Conservation (phyloP, 2,888 invertebrate genomes). For the Habroteleia sp. region DNA sequence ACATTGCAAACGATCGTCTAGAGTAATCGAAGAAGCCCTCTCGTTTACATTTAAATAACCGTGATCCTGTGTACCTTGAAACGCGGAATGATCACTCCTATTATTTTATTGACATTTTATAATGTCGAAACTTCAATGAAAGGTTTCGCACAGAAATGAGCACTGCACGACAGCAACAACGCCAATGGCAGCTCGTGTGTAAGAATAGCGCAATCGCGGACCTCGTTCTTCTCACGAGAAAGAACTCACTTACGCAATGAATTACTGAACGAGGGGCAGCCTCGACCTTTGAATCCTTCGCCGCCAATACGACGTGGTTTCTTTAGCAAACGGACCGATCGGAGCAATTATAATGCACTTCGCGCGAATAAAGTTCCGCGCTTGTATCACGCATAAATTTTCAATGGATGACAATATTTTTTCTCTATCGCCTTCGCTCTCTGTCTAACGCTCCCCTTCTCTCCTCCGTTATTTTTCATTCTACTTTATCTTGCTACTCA, state of each 20-base stretch:
- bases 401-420: conserved; percentile 31
- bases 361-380: conserved; percentile 30
- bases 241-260: conserved; percentile 64
- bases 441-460: no score
- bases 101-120: conserved; percentile 61
- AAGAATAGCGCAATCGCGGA: conserved; percentile 64
- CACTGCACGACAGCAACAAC: conserved; percentile 6
- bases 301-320: conserved; percentile 46
- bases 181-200: conserved; percentile 46
- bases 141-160: conserved; percentile 45
- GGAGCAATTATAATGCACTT: conserved; percentile 53
- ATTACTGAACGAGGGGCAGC: conserved; percentile 64
- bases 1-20: no score
- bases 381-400: conserved; percentile 27
- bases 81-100: conserved; percentile 34
- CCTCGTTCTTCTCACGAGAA: conserved; percentile 65
- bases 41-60: conserved; percentile 18
- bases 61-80: conserved; percentile 35
- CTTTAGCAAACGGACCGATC: conserved; percentile 49
- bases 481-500: no score
- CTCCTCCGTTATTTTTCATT: no score
- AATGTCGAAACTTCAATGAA: conserved; percentile 56
- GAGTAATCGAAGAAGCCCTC: no score
- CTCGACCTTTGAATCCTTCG: conserved; percentile 65
- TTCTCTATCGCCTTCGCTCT: background rate